Base-by-base conservation (phyloP, 1,140 invertebrate species). In the Elymnias hypermnestra region DNA sequence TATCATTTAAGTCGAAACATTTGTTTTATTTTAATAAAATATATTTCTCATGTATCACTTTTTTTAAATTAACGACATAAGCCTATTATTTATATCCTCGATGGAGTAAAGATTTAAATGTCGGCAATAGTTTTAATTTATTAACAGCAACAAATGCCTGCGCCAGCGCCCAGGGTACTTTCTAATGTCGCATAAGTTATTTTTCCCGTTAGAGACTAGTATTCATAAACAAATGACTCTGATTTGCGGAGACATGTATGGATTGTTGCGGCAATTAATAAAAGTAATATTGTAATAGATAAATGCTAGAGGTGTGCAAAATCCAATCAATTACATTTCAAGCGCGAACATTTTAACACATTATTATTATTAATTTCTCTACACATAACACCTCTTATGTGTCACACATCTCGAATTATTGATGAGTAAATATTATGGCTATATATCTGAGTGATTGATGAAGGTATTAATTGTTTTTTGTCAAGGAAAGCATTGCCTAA, bases 151-250 rank as follows among this genome's bases (percentile, higher is more conserved):
- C 49, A 33, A 45, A 49, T 40, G 39, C 45, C 45, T 42, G 43
- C 51, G 44, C 28, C 29, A 42, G 51, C 25, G 51, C 44, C 15
- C 19, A n/a, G 29, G 13, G 23, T 40, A 53, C 60, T 63, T 63
- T 63, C 60, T 63, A 63, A 54, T 51, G 56, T 56, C 53, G 48
- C 53, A 35, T 23, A 36, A 53, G 50, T 35, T 53, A 55, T 52
- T 63, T 63, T 52, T 53, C 52, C 36, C 22, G 28, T 46, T 17
- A 44, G 17, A 36, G 33, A 17, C 13, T 53, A 22, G 29, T 33
- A 14, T 29, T 36, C 18, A 49, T 53, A 46, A 50, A 55, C 46
- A 44, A 56, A 63, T 58, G 46, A 47, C 39, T 46, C 53, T 21
- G 42, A 40, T 58, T 43, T 31, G 14, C 39, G 28, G 26, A 35